Evolutionary conservation across 2,113 vertebrate species (phyloP), one percentile per base, ranked within the genome.

Genomic region (Pituophis catenifer): DNA sequence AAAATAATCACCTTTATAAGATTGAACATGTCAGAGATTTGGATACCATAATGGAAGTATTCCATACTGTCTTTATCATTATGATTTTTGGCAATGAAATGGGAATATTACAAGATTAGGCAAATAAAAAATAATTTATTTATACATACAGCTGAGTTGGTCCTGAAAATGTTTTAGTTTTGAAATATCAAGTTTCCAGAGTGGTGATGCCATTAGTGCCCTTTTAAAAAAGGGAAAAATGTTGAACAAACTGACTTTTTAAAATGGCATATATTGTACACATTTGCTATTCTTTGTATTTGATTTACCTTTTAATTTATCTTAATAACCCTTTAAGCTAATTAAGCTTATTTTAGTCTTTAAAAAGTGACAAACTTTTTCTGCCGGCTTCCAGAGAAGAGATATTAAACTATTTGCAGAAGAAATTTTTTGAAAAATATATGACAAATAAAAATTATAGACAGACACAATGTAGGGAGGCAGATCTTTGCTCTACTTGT

Each of bases 1-100:
- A 53, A 96, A 96, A 96, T 92, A 96, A 55, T 89, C 91, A 93
- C 89, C 86, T 92, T 0, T 95, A 95, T 95, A 96, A 95, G 93
- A 90, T 58, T 88, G 93, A 94, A 96, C 92, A 94, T 89, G 93
- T 95, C 93, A 94, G 0, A 0, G 50, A 90, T 93, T 75, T 44
- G 70, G 91, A 90, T 19, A 93, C 55, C 2, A 0, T n/a, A 87
- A 86, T 6, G 10, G 75, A 86, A 44, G 3, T 11, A 91, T 7
- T 29, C 44, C 11, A 75, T 44, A 62, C 5, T 94, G 88, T 88
- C 91, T 95, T 91, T 55, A 7, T 50, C 0, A 0, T 92, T 92
- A 88, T 57, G 90, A 44, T 29, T 94, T 94, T 33, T 53, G 38
- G 88, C 88, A 59, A 21, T 58, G 48, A 87, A 87, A 87, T 94